Percentiles rank a stretch among this genome's conserved stretches.
Conservation (phyloP, 2,888 invertebrate species). For the Drosophila antonietae region DNA sequence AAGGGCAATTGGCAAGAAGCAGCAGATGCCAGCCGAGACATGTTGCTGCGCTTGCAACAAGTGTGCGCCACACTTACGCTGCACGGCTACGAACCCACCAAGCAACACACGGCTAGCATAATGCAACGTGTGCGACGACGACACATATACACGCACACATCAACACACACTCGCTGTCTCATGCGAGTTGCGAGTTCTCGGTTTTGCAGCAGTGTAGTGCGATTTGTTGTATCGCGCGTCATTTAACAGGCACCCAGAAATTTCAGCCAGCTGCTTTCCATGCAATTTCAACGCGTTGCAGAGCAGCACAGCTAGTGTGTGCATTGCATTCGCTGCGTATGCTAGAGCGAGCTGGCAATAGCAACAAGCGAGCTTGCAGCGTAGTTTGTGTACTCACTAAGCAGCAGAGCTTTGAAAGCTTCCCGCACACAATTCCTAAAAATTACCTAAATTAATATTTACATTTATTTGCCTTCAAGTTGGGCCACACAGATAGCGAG, state of each 20-base stretch:
- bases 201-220: conserved; percentile 57
- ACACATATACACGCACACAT: conserved; percentile 25
- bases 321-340: background rate
- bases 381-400: background rate
- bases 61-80: conserved; percentile 56
- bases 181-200: conserved; percentile 10
- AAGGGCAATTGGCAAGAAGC: conserved; percentile 37
- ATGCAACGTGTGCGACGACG: conserved; percentile 33
- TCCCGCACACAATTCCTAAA: conserved; percentile 12
- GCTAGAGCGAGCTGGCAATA: conserved; percentile 21
- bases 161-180: conserved; percentile 19
- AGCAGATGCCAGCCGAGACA: too few species aligned
- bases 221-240: conserved; percentile 84
- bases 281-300: conserved; percentile 41
- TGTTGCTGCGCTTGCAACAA: conserved; percentile 42
- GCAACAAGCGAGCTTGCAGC: background rate
- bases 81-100: conserved; percentile 50
- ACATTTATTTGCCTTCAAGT: conserved; percentile 16
- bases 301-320: conserved; percentile 30
- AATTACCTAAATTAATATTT: conserved; percentile 35
- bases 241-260: conserved; percentile 81
- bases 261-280: conserved; percentile 51
- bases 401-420: conserved; percentile 8
- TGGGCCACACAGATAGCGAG: conserved; percentile 10
- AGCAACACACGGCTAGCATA: conserved; percentile 62